Percentiles rank a stretch among this genome's conserved stretches.
Evolutionary conservation across 2,888 invertebrate genomes (phyloP).

Genomic region (Eurytoma californica): DNA sequence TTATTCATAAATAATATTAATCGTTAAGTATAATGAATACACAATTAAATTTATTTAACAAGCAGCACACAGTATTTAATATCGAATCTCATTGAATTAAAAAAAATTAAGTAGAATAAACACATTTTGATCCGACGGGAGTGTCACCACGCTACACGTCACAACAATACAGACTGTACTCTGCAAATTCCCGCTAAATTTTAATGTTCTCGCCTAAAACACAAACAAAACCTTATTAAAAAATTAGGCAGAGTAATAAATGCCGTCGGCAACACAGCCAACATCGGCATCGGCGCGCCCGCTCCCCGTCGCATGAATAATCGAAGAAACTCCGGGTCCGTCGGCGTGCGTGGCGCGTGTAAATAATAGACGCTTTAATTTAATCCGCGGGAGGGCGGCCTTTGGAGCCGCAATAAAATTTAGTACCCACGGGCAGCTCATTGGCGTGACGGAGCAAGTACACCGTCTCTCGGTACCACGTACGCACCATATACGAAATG

Average conservation of each 20-base stretch:
- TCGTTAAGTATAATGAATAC: too few species aligned
- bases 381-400: slow-evolving; percentile 42
- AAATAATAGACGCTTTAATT: slow-evolving; percentile 55
- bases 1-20: too few species aligned
- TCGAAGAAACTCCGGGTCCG: background rate
- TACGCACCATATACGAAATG: slow-evolving; percentile 8
- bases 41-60: too few species aligned
- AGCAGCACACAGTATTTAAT: too few species aligned
- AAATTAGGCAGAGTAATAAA: too few species aligned
- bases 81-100: too few species aligned
- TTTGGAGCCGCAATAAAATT: slow-evolving; percentile 55
- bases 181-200: background rate
- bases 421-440: slow-evolving; percentile 52
- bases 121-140: too few species aligned
- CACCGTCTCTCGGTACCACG: background rate
- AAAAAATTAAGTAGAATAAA: too few species aligned
- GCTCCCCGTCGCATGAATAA: slow-evolving; percentile 20
- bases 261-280: too few species aligned
- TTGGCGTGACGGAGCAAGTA: slow-evolving; percentile 54
- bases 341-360: slow-evolving; percentile 36
- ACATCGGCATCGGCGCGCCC: background rate
- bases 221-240: too few species aligned
- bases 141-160: too few species aligned
- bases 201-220: background rate
- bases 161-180: too few species aligned